Conservation (phyloP, 2,113 vertebrate genomes). For the Rhinoptilus africanus region DNA sequence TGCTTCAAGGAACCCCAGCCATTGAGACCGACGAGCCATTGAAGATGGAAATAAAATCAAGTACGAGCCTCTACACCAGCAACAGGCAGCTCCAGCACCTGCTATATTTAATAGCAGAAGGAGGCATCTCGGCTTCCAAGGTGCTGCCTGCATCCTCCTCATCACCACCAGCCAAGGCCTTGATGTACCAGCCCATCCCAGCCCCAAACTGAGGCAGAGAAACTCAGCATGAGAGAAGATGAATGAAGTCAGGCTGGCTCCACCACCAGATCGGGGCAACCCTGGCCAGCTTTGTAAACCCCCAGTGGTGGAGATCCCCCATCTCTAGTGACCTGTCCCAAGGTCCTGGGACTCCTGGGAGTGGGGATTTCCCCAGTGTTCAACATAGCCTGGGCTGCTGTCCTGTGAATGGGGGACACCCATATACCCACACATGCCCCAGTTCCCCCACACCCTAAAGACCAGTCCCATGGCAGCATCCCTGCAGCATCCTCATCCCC, state of each 20-base stretch:
- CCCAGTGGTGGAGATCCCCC: background rate
- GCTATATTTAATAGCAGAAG: background rate
- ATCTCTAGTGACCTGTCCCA: background rate
- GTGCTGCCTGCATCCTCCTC: background rate
- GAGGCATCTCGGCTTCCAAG: background rate
- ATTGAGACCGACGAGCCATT: fast-evolving
- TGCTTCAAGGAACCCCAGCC: background rate
- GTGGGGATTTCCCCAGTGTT: background rate
- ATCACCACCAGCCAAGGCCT: background rate
- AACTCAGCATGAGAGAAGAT: background rate
- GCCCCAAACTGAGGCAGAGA: background rate
- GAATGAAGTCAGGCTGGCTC: background rate
- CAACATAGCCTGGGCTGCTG: background rate
- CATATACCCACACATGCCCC: fast-evolving
- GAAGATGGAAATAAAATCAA: background rate
- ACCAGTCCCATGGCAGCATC: background rate
- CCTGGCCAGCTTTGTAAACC: background rate
- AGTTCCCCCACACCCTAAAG: fast-evolving
- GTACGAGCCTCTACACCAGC: background rate
- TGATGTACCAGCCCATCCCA: background rate
- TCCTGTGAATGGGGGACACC: fast-evolving
- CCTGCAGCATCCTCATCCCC: background rate
- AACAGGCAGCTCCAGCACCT: background rate
- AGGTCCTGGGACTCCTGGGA: background rate
- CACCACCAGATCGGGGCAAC: background rate